Evolutionary conservation across 2,113 vertebrate species (phyloP).

Genomic region (Pycnonotus jocosus): DNA sequence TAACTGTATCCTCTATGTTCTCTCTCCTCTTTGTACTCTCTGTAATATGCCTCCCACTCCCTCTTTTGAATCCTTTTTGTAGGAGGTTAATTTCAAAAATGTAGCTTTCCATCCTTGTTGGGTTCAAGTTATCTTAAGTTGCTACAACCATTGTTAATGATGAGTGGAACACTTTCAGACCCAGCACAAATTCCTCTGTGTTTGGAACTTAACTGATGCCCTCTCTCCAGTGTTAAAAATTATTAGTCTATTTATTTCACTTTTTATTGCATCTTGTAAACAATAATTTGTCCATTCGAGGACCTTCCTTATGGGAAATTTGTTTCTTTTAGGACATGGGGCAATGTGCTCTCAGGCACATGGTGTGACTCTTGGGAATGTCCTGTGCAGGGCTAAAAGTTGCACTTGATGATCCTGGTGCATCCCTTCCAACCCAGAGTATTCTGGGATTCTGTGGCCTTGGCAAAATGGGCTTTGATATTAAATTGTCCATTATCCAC

Average conservation of each 20-base stretch:
- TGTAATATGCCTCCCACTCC: constrained; percentile 41
- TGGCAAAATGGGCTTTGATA: background rate
- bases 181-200: background rate
- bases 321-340: background rate
- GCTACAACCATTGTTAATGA: background rate
- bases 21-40: background rate
- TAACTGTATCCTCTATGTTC: background rate
- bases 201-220: background rate
- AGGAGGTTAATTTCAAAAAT: constrained; percentile 52
- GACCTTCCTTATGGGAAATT: background rate
- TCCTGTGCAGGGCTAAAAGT: background rate
- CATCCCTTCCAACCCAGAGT: background rate
- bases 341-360: background rate
- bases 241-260: background rate
- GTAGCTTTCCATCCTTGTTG: constrained; percentile 7
- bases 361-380: background rate
- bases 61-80: constrained; percentile 48
- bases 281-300: background rate
- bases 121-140: background rate
- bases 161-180: background rate
- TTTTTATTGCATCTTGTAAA: background rate
- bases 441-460: background rate
- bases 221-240: background rate
- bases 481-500: background rate
- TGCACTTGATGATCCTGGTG: background rate